Base-by-base conservation (phyloP, 1,140 invertebrate genomes). In the Battus philenor region DNA sequence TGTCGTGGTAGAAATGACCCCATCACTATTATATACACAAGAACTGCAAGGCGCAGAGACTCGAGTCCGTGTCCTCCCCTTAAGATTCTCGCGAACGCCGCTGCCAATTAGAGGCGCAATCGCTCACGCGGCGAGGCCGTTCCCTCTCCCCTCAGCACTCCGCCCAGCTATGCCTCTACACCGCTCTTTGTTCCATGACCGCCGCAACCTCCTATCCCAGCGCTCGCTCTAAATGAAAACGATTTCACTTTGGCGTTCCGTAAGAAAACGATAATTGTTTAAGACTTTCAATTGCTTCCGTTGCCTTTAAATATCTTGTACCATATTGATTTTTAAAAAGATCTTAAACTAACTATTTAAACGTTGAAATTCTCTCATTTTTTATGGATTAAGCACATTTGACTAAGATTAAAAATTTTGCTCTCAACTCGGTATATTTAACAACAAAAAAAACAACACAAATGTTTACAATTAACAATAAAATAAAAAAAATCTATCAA, bases 61-160 rank as follows among this genome's bases (percentile, higher is more conserved):
- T 66, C 52, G 57, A 60, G 59, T 68, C 17, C 54, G 60, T 79
- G 80, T 84, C 77, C 80, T 80, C 80, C 79, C 79, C 75, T 76
- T 76, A 86, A 87, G 83, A 86, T 80, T 86, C 82, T 83, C 79
- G 84, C 82, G 81, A 70, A 82, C 78, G 85, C 82, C 85, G 75
- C 68, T 72, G 70, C 85, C 85, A 87, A 87, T 87, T 87, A 87
- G 78, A 77, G 71, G 69, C 78, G 81, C 85, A 87, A 87, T 87
- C 82, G 76, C 76, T 87, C 85, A 85, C 71, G 76, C 75, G 75
- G 82, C 71, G 66, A 69, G 77, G 59, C 59, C 48, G 46, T 65
- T 44, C 50, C 63, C 59, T 54, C 49, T 39, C 44, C 54, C 60
- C 48, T 46, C 34, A 52, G 50, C 44, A 46, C 33, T 49, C 64